phyloP scores from a whole-genome alignment of 1,140 invertebrate species.

The Sycophaga agraensis region DNA sequence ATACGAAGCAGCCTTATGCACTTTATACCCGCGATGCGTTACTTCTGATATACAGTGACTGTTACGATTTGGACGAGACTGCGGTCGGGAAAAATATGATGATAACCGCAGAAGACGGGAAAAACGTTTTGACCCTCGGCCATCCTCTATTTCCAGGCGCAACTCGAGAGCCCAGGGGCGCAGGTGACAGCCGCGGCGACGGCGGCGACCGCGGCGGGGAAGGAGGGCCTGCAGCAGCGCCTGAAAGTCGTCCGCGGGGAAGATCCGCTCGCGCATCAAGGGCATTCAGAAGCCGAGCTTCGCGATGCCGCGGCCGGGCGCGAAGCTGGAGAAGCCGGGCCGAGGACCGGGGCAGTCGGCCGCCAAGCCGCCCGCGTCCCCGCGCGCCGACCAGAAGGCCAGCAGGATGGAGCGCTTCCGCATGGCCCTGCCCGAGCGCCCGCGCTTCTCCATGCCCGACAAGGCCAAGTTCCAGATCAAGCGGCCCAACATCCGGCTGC shows the following conservation, averaged over 20 bases:
- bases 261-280: conserved; percentile 48
- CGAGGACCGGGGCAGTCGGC: background rate
- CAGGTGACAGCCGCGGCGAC: no score
- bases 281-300: conserved; percentile 51
- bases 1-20: no score
- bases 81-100: no score
- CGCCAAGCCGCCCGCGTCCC: conserved; percentile 30
- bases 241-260: conserved; percentile 53
- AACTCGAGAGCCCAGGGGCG: no score
- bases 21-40: no score
- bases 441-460: conserved; percentile 63
- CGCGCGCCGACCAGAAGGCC: conserved; percentile 36
- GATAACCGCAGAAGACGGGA: no score
- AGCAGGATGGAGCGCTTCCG: conserved; percentile 48
- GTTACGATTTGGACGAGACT: no score
- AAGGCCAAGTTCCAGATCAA: conserved; percentile 62
- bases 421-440: conserved; percentile 59
- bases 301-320: conserved; percentile 35
- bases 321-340: conserved; percentile 36
- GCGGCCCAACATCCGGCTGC: conserved; percentile 50
- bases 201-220: no score
- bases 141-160: no score
- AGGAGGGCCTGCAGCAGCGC: conserved; percentile 46
- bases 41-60: no score
- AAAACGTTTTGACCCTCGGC: no score